These are phyloP conservation scores for Cryptoprocta ferox DNA, from an alignment of 2,797 vertebrate species.

Conservation along the genomic window DNA sequence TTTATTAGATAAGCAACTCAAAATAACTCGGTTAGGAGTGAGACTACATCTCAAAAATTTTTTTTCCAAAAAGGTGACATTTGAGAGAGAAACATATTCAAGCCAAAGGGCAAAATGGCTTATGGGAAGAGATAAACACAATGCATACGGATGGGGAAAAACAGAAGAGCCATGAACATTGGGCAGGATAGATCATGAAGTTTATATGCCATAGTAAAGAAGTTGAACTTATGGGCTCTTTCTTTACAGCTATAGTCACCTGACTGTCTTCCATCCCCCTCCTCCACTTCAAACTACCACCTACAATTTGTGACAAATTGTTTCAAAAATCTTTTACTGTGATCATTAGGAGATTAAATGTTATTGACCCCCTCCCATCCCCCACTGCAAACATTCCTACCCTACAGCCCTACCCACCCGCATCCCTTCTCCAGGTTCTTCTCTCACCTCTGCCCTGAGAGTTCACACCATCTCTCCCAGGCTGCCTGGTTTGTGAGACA, in stretches of 20 bases:
- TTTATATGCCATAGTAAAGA: not conserved
- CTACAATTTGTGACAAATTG: not conserved
- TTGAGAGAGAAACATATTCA: not conserved
- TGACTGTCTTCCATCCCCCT: not conserved
- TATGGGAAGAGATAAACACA: not conserved
- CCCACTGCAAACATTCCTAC: not conserved
- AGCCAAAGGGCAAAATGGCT: not conserved
- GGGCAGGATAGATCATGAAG: not conserved
- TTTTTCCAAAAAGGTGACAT: not conserved
- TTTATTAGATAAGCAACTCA: not conserved
- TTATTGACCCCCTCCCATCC: not conserved
- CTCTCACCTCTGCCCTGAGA: not conserved
- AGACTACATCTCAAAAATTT: not conserved
- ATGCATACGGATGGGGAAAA: not conserved
- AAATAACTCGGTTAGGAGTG: not conserved
- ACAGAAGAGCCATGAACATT: fast-evolving
- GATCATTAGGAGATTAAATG: not conserved
- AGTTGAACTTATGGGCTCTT: not conserved
- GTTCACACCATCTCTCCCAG: not conserved
- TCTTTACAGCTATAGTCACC: not conserved
- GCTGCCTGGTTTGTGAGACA: not conserved
- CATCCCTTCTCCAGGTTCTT: not conserved
- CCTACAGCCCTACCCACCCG: not conserved
- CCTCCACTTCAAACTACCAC: not conserved
- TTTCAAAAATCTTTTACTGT: not conserved